Evolutionary conservation across 2,888 invertebrate species (phyloP).

Genomic region (Cerastis rubricosa): DNA sequence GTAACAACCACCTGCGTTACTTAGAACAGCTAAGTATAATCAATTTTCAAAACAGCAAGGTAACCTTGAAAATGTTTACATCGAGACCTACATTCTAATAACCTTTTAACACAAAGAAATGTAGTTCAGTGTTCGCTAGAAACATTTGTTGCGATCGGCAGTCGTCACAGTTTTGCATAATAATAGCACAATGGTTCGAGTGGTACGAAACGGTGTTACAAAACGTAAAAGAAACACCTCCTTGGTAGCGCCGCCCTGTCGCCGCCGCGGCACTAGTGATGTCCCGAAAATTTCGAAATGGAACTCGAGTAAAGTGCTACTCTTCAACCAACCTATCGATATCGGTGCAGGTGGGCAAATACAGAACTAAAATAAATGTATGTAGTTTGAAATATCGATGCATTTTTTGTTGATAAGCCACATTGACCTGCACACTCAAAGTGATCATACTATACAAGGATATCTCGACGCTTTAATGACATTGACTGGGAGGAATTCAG

Average conservation of each 20-base stretch:
- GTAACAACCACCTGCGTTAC: slow-evolving; percentile 2
- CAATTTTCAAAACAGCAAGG: slow-evolving; percentile 73
- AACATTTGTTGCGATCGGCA: slow-evolving; percentile 82
- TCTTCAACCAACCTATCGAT: no score
- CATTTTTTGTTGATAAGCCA: no score
- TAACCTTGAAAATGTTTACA: slow-evolving; percentile 82
- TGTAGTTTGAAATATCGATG: no score
- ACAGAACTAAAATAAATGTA: no score
- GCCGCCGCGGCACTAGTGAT: slow-evolving; percentile 60
- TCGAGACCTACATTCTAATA: slow-evolving; percentile 86
- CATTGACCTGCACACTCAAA: no score
- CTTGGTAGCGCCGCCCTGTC: slow-evolving; percentile 75
- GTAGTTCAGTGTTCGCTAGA: slow-evolving; percentile 78
- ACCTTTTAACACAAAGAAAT: slow-evolving; percentile 86
- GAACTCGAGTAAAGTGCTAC: not conserved
- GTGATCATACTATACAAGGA: not conserved
- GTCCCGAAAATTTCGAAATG: slow-evolving; percentile 14
- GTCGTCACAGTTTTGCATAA: slow-evolving; percentile 85
- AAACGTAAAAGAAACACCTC: slow-evolving; percentile 84
- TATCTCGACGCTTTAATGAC: not conserved
- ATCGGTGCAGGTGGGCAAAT: no score
- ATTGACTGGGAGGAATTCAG: not conserved
- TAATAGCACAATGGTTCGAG: slow-evolving; percentile 86
- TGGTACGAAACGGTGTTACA: slow-evolving; percentile 79
- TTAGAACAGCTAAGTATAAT: slow-evolving; percentile 55